Percentiles rank a stretch among this genome's conserved stretches.
Conservation (phyloP, 2,888 invertebrate species). For the Lepas anatifera region DNA sequence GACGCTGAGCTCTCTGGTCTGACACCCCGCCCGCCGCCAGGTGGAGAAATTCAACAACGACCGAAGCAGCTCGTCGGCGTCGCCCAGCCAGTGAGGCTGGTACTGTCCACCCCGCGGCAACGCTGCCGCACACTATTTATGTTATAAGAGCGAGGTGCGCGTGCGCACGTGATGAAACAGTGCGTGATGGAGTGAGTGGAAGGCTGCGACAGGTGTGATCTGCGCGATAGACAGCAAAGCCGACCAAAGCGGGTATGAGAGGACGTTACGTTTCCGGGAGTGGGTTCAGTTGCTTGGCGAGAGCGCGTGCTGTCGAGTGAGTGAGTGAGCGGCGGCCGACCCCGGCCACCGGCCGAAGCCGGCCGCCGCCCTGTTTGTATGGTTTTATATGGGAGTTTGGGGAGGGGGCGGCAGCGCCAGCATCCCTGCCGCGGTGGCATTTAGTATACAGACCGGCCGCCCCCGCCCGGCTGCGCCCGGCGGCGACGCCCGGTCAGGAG, state of each 20-base stretch:
- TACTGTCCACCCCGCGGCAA: no score
- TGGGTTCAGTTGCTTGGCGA: no score
- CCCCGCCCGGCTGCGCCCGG: neutral
- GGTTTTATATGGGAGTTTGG: neutral
- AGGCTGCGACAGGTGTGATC: no score
- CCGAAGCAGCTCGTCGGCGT: neutral
- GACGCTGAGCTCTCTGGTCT: no score
- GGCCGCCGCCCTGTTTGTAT: neutral
- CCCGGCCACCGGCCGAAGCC: neutral
- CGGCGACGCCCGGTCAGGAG: slow-evolving; percentile 1
- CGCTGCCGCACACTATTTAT: no score
- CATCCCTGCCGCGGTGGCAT: slow-evolving; percentile 2
- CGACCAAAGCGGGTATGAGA: neutral
- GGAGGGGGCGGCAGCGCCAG: neutral
- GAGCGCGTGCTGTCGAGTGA: neutral
- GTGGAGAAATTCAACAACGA: neutral
- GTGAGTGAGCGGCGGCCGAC: neutral
- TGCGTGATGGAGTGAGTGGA: no score
- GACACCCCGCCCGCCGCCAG: no score
- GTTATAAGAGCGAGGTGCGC: no score
- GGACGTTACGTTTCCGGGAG: no score
- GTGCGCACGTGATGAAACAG: no score
- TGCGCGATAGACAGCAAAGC: no score
- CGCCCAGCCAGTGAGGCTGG: neutral
- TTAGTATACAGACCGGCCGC: slow-evolving; percentile 8